Percentiles rank a stretch among this genome's conserved stretches.
phyloP scores from a whole-genome alignment of 2,113 vertebrate species.

The Aphyosemion australe region DNA sequence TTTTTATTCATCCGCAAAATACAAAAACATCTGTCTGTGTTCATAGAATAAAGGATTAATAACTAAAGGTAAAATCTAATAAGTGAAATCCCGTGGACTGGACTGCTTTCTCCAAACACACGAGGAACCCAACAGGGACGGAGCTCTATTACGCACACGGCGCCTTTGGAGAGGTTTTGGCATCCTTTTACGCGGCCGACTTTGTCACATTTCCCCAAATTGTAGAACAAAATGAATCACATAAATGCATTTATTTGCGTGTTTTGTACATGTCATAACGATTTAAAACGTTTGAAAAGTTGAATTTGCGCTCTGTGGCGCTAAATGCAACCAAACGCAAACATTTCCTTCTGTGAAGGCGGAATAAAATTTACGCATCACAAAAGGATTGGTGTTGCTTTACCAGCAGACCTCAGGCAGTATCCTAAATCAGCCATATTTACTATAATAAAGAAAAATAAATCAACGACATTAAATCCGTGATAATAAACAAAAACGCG shows the following conservation, averaged over 20 bases:
- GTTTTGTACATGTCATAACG: slow-evolving; percentile 4
- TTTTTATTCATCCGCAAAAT: too few relatives aligned
- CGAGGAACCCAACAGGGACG: not conserved
- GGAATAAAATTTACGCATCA: slow-evolving; percentile 72
- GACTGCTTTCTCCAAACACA: not conserved
- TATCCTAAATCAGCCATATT: slow-evolving; percentile 42
- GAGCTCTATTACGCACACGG: slow-evolving; percentile 44
- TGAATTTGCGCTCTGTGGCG: not conserved
- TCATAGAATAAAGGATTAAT: not conserved
- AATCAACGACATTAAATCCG: slow-evolving; percentile 46
- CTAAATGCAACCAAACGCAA: slow-evolving; percentile 2
- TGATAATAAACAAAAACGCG: slow-evolving; percentile 62
- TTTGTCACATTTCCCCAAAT: slow-evolving; percentile 16
- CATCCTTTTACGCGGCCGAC: slow-evolving; percentile 74
- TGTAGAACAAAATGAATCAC: not conserved
- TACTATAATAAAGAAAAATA: slow-evolving; percentile 52
- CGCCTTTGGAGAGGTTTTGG: slow-evolving; percentile 65
- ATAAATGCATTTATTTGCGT: not conserved
- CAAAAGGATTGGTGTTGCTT: slow-evolving; percentile 9
- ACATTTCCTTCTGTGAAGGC: slow-evolving; percentile 7
- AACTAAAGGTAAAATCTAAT: not conserved
- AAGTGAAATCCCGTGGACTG: not conserved
- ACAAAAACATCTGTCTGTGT: too few relatives aligned
- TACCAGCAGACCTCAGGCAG: slow-evolving; percentile 10
- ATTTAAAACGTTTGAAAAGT: not conserved